These are phyloP conservation scores for Apamea anceps DNA, from an alignment of 2,888 invertebrate species.

Conservation along the genomic window DNA sequence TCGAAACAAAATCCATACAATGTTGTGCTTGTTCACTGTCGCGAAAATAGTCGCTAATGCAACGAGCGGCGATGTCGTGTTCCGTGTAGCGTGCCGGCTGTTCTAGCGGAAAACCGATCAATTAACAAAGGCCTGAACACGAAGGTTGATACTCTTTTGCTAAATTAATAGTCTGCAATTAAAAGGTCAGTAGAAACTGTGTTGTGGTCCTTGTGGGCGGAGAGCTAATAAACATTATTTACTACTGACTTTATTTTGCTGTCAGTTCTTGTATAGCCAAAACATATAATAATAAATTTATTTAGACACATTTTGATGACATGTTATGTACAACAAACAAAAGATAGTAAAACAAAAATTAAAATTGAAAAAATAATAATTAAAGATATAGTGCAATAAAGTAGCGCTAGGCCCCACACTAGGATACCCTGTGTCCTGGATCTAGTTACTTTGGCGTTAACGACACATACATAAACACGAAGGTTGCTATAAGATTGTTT, in stretches of 20 bases:
- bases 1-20: conserved; percentile 1
- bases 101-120: conserved; percentile 77
- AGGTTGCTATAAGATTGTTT: background rate
- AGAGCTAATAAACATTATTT: background rate
- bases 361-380: too few species aligned
- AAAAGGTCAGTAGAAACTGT: background rate
- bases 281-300: too few species aligned
- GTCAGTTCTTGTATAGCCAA: background rate
- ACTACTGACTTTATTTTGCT: background rate
- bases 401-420: too few species aligned
- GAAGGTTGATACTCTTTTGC: conserved; percentile 30
- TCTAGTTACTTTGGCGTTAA: too few species aligned
- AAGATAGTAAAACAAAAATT: too few species aligned
- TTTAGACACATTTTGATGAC: too few species aligned
- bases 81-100: conserved; percentile 66
- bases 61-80: conserved; percentile 48
- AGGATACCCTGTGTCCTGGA: too few species aligned
- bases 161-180: conserved; percentile 11
- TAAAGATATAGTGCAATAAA: too few species aligned
- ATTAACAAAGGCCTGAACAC: conserved; percentile 68
- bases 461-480: background rate
- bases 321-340: too few species aligned
- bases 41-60: conserved; percentile 53
- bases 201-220: background rate
- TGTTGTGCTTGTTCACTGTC: conserved; percentile 51